Base-by-base conservation (phyloP, 2,888 invertebrate species). In the Acheta domesticus region DNA sequence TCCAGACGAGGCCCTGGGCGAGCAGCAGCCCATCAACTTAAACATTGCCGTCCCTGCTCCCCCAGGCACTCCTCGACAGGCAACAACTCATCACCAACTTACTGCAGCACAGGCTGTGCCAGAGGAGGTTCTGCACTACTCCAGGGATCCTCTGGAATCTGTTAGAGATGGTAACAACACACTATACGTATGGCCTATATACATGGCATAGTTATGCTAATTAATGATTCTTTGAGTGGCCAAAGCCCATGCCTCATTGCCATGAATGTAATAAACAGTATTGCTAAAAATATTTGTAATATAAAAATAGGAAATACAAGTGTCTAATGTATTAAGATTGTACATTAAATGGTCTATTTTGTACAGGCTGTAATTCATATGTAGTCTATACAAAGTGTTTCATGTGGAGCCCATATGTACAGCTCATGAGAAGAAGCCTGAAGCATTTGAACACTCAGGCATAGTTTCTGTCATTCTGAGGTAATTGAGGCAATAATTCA, bases 141-240 rank as follows among this genome's bases (percentile, higher is more conserved):
- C 80, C 12, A 76, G 87, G 80, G 89, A 88, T 84, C 87, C 88
- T 8, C 83, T 88, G 73, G 87, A 88, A 78, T 85, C 87, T 19
- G 84, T 85, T 48, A 86, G 87, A 23, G 85, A 86, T 80, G 86
- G 86, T 36, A 83, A 85, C 20, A 89, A 87, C 82, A 86, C 87
- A 62, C 84, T 89, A 85, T 89, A 85, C 84, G 88, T 88, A 82
- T 85, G 85, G 85, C 85, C 85, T 76, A 85, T 86, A 79, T 83
- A 85, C 82, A 85, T 85, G 82, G 80, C 82, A 77, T 83, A 82
- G 81, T 80, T 79, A 48, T 76, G 74, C 48, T 36, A 36, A n/a
- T 78, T 49, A 48, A n/a, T 78, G 78, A 23, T 76, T n/a, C 50
- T 49, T 75, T 36, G 36, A 19, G n/a, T 50, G 20, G 21, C 50